phyloP scores from a whole-genome alignment of 2,797 vertebrate species.

The Sebastes flavidus region DNA sequence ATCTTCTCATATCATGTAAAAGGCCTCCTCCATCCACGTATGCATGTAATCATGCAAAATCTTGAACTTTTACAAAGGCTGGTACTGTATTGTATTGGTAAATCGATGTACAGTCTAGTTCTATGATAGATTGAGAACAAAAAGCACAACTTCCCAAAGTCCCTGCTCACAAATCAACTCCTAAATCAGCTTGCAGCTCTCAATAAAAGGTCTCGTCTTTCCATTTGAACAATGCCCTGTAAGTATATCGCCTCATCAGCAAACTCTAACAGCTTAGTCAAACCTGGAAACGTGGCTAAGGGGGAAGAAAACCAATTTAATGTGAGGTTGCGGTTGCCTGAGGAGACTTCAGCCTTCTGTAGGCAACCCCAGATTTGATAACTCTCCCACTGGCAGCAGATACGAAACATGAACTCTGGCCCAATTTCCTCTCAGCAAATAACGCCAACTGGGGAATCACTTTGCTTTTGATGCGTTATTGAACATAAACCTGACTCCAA shows the following conservation, averaged over 20 bases:
- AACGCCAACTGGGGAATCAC: constrained; percentile 7
- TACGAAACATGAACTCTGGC: constrained; percentile 35
- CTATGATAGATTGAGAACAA: neutral
- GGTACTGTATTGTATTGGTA: neutral
- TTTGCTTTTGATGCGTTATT: constrained; percentile 20
- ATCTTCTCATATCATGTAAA: neutral
- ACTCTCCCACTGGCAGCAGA: constrained; percentile 32
- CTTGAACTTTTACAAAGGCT: neutral
- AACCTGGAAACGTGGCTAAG: constrained; percentile 33
- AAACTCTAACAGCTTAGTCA: constrained; percentile 36
- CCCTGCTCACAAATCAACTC: neutral
- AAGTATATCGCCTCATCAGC: constrained; percentile 1
- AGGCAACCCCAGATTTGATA: constrained; percentile 18
- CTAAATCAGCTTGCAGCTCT: neutral
- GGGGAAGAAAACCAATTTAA: constrained; percentile 8
- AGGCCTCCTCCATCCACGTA: neutral
- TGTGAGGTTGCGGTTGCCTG: constrained; percentile 16
- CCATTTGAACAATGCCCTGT: neutral
- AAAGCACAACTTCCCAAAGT: neutral
- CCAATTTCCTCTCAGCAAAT: constrained; percentile 26
- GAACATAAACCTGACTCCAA: constrained; percentile 17
- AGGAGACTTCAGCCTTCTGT: constrained; percentile 17
- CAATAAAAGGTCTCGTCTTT: neutral
- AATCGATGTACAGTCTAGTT: neutral
- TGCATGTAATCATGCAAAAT: neutral